Base-by-base conservation (phyloP, 1,140 invertebrate species). In the Phortica variegata region DNA sequence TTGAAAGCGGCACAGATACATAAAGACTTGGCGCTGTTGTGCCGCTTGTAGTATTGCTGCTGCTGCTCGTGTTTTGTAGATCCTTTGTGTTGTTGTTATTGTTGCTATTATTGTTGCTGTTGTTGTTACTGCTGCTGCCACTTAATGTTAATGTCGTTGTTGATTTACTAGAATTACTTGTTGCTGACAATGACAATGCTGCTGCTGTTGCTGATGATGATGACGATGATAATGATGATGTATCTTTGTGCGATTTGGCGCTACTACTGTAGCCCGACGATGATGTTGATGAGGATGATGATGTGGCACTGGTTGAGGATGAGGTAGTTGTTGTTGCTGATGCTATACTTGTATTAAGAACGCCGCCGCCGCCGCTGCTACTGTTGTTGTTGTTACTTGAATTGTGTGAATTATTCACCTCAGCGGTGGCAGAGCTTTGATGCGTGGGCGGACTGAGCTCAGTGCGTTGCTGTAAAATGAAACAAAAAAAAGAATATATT, bases 1-100 rank as follows among this genome's bases (percentile, higher is more conserved):
- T 72, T 31, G 74, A 76, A 33, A 76, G 46, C 43, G 74, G 73
- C 50, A 76, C 73, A 13, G 73, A 76, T 10, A 76, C 74, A 46
- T 62, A 75, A 38, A 76, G 45, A 43, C 74, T 76, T 31, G 69
- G 71, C 9, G 69, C 65, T 52, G 41, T 52, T 39, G 47, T 54
- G 34, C 52, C 42, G 39, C 49, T 59, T 40, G 45, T 45, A 38
- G 7, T 23, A n/a, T 32, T 48, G 8, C 33, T 43, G 51, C 13
- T 52, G 47, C 16, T 42, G 16, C n/a, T n/a, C n/a, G n/a, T n/a
- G n/a, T n/a, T n/a, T n/a, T n/a, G n/a, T n/a, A n/a, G n/a, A n/a
- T 56, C 47, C 48, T 65, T 65, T 33, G 29, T 38, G 29, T 19
- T 17, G 12, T 13, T 9, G 23, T 17, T 43, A 23, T 19, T 32